A percentile compares a stretch with the other conserved stretches of the same genome.
These are phyloP conservation scores for Drosophila paulistorum DNA, from an alignment of 1,140 invertebrate genomes.

Conservation along the genomic window DNA sequence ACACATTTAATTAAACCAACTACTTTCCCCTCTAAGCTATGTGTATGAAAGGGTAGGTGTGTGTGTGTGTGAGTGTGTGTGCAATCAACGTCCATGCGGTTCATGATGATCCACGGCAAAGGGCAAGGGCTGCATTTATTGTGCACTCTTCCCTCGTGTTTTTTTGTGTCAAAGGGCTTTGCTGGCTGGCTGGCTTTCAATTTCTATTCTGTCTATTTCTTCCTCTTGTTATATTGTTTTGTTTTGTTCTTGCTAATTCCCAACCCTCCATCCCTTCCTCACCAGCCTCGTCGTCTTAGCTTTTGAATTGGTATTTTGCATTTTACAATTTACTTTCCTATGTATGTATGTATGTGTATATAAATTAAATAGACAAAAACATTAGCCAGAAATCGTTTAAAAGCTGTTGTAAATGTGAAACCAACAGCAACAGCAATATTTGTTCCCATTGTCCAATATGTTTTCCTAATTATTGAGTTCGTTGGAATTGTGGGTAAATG, in stretches of 20 bases:
- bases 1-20: conserved; percentile 30
- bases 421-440: neutral
- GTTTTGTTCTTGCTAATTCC: conserved; percentile 7
- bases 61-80: conserved; percentile 9
- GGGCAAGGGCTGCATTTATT: conserved; percentile 2
- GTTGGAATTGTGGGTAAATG: too few relatives aligned
- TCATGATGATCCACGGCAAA: conserved; percentile 22
- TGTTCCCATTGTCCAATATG: neutral
- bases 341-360: neutral
- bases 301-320: neutral
- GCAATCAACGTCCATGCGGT: conserved; percentile 15
- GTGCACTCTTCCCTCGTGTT: conserved; percentile 4
- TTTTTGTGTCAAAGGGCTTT: conserved; percentile 20
- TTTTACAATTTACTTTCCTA: neutral
- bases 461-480: conserved; percentile 5
- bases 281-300: neutral
- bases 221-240: conserved; percentile 18
- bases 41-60: neutral
- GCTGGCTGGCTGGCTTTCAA: conserved; percentile 18
- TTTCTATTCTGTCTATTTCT: conserved; percentile 21
- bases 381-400: conserved; percentile 7
- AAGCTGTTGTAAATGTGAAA: neutral
- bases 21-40: neutral
- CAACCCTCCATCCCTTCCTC: neutral
- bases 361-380: conserved; percentile 11